These are phyloP conservation scores for Amazona guildingii DNA, from an alignment of 2,113 vertebrate species.

Conservation along the genomic window DNA sequence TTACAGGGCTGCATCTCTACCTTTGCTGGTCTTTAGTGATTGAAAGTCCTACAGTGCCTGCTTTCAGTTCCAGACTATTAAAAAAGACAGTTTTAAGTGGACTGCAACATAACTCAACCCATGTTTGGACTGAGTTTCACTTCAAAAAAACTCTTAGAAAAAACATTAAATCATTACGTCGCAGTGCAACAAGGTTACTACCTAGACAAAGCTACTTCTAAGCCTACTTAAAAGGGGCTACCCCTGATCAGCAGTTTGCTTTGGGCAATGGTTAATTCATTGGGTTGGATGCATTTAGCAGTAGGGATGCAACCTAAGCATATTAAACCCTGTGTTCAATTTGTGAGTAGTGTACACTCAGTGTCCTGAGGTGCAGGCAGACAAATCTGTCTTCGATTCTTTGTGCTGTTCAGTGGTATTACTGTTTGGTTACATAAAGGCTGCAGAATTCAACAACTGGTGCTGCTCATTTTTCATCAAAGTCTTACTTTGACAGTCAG, in stretches of 20 bases:
- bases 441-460: neutral
- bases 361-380: neutral
- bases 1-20: neutral
- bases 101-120: neutral
- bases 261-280: neutral
- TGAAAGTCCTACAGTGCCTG: neutral
- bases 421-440: neutral
- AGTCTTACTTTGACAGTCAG: neutral
- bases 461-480: neutral
- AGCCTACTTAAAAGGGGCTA: neutral
- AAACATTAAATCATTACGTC: neutral
- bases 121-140: neutral
- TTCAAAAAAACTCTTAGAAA: neutral
- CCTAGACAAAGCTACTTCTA: neutral
- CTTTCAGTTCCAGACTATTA: neutral
- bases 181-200: neutral
- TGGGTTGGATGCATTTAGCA: neutral
- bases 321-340: neutral
- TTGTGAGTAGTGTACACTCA: neutral
- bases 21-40: neutral
- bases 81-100: neutral
- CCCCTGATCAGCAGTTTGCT: neutral
- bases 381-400: neutral
- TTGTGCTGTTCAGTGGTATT: neutral
- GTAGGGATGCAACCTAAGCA: neutral